Conservation (phyloP, 2,113 vertebrate species). For the Onychorhynchus coronatus region DNA sequence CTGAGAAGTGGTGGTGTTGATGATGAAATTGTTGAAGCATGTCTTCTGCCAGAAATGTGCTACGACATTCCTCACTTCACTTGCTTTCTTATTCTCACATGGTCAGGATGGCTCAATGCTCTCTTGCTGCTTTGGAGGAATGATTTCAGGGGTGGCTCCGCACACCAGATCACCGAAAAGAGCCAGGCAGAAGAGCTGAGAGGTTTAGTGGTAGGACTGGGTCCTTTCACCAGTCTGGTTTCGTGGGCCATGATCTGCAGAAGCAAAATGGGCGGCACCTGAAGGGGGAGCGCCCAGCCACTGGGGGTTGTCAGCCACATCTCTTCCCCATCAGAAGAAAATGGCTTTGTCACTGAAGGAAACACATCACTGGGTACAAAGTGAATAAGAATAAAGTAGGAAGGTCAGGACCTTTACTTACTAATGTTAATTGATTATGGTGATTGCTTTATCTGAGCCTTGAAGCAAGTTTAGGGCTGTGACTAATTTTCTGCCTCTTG, state of each 20-base stretch:
- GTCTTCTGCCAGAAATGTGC: rapidly evolving
- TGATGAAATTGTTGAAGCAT: not conserved
- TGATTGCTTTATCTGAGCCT: not conserved
- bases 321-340: not conserved
- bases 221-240: not conserved
- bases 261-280: not conserved
- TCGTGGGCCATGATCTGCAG: not conserved
- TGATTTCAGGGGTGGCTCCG: not conserved
- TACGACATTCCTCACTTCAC: not conserved
- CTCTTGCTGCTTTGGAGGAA: not conserved
- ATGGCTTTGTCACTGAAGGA: not conserved
- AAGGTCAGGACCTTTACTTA: not conserved
- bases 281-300: not conserved
- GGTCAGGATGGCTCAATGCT: not conserved
- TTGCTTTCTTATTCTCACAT: not conserved
- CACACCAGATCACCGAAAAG: not conserved
- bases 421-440: not conserved
- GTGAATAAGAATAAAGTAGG: not conserved
- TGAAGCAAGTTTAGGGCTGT: not conserved
- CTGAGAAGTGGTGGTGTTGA: not conserved
- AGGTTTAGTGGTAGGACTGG: not conserved
- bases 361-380: not conserved
- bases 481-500: not conserved
- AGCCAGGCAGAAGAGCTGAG: not conserved
- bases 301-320: not conserved